phyloP scores from a whole-genome alignment of 2,797 vertebrate species.

The Numenius phaeopus region DNA sequence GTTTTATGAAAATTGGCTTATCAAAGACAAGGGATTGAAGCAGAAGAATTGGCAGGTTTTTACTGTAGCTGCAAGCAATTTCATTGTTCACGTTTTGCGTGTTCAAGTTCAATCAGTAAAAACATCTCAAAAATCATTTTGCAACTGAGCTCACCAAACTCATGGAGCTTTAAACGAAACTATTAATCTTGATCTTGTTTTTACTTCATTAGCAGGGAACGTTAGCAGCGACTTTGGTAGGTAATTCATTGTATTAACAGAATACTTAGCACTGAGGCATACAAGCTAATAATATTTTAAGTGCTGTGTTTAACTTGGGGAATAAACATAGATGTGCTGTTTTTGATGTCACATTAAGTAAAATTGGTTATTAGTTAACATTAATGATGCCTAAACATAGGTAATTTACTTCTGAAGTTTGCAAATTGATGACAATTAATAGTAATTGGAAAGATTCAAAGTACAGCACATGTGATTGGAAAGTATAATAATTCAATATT shows the following conservation, averaged over 20 bases:
- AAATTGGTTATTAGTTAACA: conserved; percentile 42
- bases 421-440: conserved; percentile 35
- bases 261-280: background rate
- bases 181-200: conserved; percentile 8
- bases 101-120: background rate
- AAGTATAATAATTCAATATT: background rate
- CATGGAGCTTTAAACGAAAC: background rate
- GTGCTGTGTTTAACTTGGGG: background rate
- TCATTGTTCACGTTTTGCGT: background rate
- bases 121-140: background rate
- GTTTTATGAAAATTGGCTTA: background rate
- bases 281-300: background rate
- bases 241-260: background rate
- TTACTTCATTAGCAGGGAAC: background rate
- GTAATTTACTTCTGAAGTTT: conserved; percentile 36
- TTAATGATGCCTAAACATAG: conserved; percentile 13
- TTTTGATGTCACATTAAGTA: conserved; percentile 6
- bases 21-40: background rate
- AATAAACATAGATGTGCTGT: background rate
- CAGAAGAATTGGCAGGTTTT: background rate
- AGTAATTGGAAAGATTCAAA: conserved; percentile 18
- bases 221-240: background rate
- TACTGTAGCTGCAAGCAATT: background rate
- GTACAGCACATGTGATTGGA: background rate
- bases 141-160: background rate